Conservation (phyloP, 2,888 invertebrate species). For the Xestobium rufovillosum region DNA sequence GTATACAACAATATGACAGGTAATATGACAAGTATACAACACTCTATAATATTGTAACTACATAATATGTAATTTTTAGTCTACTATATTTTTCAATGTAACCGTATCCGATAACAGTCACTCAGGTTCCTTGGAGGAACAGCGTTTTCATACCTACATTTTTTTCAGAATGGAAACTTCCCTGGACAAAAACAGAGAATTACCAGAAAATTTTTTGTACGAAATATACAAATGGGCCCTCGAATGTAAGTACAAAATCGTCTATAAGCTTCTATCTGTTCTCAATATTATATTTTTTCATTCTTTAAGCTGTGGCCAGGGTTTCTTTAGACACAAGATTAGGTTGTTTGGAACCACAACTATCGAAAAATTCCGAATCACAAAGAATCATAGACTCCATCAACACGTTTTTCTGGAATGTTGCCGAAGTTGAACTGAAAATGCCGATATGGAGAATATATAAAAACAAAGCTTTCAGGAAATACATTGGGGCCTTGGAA, state of each 20-base stretch:
- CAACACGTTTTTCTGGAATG: conserved; percentile 69
- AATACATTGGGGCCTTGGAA: conserved; percentile 64
- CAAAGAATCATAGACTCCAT: conserved; percentile 71
- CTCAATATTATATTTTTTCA: conserved; percentile 7
- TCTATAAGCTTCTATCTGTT: neutral
- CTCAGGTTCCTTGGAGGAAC: too few relatives aligned
- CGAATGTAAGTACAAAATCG: conserved; percentile 59
- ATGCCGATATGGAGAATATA: conserved; percentile 70
- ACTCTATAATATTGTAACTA: too few relatives aligned
- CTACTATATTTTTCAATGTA: too few relatives aligned
- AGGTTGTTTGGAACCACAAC: conserved; percentile 58
- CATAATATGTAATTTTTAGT: too few relatives aligned
- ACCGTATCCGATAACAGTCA: too few relatives aligned
- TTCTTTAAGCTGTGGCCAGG: conserved; percentile 62
- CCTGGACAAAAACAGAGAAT: conserved; percentile 51
- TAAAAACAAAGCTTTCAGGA: conserved; percentile 61
- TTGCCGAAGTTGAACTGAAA: conserved; percentile 64
- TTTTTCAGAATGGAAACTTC: conserved; percentile 56
- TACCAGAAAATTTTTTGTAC: conserved; percentile 60
- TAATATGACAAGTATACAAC: too few relatives aligned
- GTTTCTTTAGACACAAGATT: conserved; percentile 75
- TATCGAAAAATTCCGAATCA: conserved; percentile 51
- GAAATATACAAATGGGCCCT: conserved; percentile 76
- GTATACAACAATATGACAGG: too few relatives aligned
- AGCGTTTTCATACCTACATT: too few relatives aligned